Conservation (phyloP, 2,888 invertebrate species). For the Apamea anceps region DNA sequence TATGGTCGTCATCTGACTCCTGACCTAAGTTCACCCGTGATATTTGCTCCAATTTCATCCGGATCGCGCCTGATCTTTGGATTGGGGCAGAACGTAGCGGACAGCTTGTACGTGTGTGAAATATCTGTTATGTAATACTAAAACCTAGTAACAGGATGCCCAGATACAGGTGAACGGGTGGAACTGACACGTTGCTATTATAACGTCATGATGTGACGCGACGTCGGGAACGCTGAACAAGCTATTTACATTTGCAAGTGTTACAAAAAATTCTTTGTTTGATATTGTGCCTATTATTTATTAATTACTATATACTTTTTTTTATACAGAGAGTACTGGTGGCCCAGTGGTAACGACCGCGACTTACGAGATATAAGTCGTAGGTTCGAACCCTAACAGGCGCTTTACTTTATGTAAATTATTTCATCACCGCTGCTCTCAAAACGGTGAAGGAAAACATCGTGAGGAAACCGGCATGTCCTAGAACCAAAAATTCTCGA, state of each 20-base stretch:
- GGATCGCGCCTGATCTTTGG: slow-evolving; percentile 69
- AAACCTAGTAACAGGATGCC: background rate
- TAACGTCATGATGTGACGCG: background rate
- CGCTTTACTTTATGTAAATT: too few species aligned
- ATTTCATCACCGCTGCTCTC: too few species aligned
- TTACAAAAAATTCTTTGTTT: background rate
- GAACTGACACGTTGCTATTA: slow-evolving; percentile 3
- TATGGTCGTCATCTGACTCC: slow-evolving; percentile 61
- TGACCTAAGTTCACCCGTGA: slow-evolving; percentile 68
- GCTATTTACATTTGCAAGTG: background rate
- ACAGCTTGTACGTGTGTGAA: slow-evolving; percentile 40
- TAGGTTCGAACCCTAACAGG: too few species aligned
- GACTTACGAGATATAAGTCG: too few species aligned
- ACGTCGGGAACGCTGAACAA: too few species aligned
- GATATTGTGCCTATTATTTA: background rate
- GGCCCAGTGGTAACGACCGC: too few species aligned
- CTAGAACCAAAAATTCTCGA: too few species aligned
- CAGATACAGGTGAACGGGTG: background rate
- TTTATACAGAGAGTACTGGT: too few species aligned
- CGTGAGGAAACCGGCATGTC: too few species aligned
- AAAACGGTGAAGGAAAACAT: too few species aligned
- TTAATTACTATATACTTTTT: too few species aligned
- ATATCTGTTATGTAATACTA: slow-evolving; percentile 29
- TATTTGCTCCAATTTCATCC: slow-evolving; percentile 76
- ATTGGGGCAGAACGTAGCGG: slow-evolving; percentile 54